A percentile compares a stretch with the other conserved stretches of the same genome.
Conservation (phyloP, 30 jellyfish, hydroid and myxozoan species). For the Aurelia coerulea region DNA sequence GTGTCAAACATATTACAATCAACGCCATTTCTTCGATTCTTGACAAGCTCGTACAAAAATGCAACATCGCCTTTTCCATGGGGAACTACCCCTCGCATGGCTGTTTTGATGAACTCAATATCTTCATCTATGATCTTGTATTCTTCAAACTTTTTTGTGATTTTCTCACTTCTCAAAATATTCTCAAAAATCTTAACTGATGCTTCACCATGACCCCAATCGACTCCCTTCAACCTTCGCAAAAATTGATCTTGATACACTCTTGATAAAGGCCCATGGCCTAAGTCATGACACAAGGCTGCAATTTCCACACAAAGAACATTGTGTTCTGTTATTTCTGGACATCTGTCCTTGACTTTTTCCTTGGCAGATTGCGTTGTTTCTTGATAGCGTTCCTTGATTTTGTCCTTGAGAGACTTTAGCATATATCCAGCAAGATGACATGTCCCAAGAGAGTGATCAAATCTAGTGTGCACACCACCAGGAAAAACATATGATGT, state of each 20-base stretch:
- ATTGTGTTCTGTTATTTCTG: constrained; percentile 9
- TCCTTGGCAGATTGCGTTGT: too few species aligned
- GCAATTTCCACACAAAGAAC: constrained; percentile 37
- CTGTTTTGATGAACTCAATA: constrained; percentile 43
- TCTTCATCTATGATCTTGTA: constrained; percentile 19
- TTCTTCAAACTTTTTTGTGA: constrained; percentile 6
- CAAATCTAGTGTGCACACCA: constrained; percentile 71
- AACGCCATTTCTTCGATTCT: constrained; percentile 51
- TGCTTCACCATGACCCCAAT: constrained; percentile 55
- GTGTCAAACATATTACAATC: constrained; percentile 61
- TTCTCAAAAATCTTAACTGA: constrained; percentile 42
- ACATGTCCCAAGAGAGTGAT: constrained; percentile 67
- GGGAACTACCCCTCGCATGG: constrained; percentile 43
- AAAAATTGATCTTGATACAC: constrained; percentile 42
- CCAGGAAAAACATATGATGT: constrained; percentile 51
- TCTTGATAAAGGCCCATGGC: constrained; percentile 79
- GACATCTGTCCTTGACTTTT: not conserved
- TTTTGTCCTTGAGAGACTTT: constrained; percentile 21
- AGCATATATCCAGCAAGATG: constrained; percentile 26
- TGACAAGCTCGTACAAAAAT: constrained; percentile 60
- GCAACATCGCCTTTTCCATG: constrained; percentile 4
- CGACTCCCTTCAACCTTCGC: constrained; percentile 15
- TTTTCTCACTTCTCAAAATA: constrained; percentile 1
- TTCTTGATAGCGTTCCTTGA: too few species aligned
- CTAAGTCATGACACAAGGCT: constrained; percentile 68